Base-by-base conservation (phyloP, 2,888 invertebrate species). In the Epistrophella euchroma region DNA sequence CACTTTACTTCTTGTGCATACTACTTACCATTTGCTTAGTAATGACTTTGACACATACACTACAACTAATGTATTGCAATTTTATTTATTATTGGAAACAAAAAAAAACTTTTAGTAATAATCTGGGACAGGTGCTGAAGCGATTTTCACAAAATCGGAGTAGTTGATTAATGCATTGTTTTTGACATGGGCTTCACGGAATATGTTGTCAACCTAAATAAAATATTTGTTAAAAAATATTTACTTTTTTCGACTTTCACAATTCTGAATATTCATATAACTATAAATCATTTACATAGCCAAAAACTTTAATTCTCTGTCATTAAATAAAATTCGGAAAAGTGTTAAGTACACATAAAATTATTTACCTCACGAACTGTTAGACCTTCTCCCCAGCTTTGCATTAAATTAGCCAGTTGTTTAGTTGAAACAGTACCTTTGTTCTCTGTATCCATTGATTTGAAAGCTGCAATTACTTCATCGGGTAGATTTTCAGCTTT, bases 371-470 rank as follows among this genome's bases (percentile, higher is more conserved):
- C 96, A 88, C 95, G 94, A 0, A 94, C 92, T 0, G 95, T 95
- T 15, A 98, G 93, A 77, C 96, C 96, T 92, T 99, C 98, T 19
- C 98, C 98, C 97, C 98, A 98, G 89, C 96, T 96, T 90, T 97
- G 96, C 73, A 99, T 93, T 90, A 98, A 95, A 90, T 97, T 96
- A 17, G 97, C 94, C 60, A 98, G 93, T 90, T 98, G 98, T 55
- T 95, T 94, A 0, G 97, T 97, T 0, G 97, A 95, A 70, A 98
- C 96, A 1, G 94, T 94, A 0, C 97, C 97, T 74, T 93, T 95
- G 88, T 95, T 95, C 11, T 94, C 94, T 0, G 94, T 93, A 92
- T 98, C 98, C 11, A 96, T 97, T 0, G 98, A 98, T 91, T 95
- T 95, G 92, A 99, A 98, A 0, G 98, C 98, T 68, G 97, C 96